phyloP scores from a whole-genome alignment of 2,797 vertebrate genomes.

The Sebastes minor region DNA sequence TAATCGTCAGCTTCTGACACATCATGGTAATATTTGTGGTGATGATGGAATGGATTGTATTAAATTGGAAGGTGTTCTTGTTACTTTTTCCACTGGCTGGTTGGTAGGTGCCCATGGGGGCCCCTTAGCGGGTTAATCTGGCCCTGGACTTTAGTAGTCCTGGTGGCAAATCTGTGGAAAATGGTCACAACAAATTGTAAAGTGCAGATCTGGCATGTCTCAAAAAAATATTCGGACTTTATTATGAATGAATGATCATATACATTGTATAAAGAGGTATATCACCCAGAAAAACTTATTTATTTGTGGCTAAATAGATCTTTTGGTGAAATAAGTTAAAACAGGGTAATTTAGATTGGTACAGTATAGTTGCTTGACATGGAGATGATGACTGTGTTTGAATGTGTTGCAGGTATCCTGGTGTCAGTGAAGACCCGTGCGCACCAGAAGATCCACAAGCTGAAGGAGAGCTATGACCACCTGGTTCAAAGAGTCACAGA shows the following conservation, averaged over 20 bases:
- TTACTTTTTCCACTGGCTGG: not conserved
- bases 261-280: not conserved
- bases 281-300: not conserved
- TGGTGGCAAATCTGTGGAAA: not conserved
- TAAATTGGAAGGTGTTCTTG: not conserved
- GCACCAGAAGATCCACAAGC: slow-evolving; percentile 85
- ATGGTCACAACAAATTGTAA: not conserved
- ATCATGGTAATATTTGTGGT: not conserved
- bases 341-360: not conserved
- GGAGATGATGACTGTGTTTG: not conserved
- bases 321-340: not conserved
- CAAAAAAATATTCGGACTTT: not conserved
- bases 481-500: slow-evolving; percentile 86
- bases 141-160: not conserved
- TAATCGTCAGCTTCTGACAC: not conserved
- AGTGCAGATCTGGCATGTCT: not conserved
- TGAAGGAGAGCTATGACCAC: slow-evolving; percentile 89
- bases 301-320: not conserved
- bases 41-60: not conserved
- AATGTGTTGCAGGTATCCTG: slow-evolving; percentile 86
- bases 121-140: not conserved
- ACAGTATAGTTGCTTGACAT: not conserved
- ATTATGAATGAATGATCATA: not conserved
- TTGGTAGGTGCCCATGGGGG: too few species aligned
- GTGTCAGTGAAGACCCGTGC: slow-evolving; percentile 91